A percentile compares a stretch with the other conserved stretches of the same genome.
These are phyloP conservation scores for Malaclemys terrapin DNA, from an alignment of 2,113 vertebrate genomes.

Conservation along the genomic window DNA sequence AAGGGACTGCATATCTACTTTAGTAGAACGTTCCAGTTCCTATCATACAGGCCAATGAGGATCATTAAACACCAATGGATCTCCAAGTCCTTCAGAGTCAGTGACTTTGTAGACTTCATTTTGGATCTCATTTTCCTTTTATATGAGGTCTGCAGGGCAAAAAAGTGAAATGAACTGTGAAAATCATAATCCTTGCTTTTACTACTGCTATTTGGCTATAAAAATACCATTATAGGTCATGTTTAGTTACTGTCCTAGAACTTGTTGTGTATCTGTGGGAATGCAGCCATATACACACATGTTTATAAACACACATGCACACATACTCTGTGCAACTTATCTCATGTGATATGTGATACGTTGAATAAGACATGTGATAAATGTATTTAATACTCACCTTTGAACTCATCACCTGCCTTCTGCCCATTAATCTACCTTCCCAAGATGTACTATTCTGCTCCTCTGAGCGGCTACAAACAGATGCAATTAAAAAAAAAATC, in stretches of 20 bases:
- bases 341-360: background rate
- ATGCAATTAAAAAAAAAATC: background rate
- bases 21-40: conserved; percentile 77
- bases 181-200: conserved; percentile 65
- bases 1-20: conserved; percentile 53
- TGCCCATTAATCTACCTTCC: background rate
- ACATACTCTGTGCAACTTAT: background rate
- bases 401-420: background rate
- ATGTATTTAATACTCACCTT: background rate
- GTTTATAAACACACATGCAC: background rate
- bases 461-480: background rate
- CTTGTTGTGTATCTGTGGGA: background rate
- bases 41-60: conserved; percentile 79
- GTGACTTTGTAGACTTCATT: conserved; percentile 72
- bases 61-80: conserved; percentile 84
- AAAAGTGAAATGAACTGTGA: conserved; percentile 74
- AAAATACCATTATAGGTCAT: conserved; percentile 49
- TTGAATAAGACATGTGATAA: background rate
- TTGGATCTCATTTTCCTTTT: conserved; percentile 70
- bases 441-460: background rate
- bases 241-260: conserved; percentile 32
- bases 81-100: conserved; percentile 67
- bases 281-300: background rate
- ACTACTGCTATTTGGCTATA: conserved; percentile 53
- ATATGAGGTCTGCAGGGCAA: conserved; percentile 67